Evolutionary conservation across 2,113 vertebrate genomes (phyloP).

Genomic region (Channa argus): DNA sequence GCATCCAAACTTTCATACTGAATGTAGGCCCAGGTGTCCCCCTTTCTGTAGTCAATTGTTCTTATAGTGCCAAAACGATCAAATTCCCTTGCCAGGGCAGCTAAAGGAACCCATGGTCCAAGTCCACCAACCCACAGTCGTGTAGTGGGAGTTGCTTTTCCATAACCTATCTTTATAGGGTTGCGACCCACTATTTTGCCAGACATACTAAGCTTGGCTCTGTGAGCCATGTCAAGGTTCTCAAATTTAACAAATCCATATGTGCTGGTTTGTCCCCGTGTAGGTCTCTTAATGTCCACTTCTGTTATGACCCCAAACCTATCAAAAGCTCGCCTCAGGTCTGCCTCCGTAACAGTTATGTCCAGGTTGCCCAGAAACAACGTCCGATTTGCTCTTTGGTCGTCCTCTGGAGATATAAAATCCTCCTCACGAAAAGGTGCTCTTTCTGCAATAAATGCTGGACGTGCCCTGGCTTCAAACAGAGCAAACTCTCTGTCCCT

Average conservation of each 20-base stretch:
- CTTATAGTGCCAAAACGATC: conserved; percentile 98
- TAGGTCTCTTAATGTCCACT: conserved; percentile 95
- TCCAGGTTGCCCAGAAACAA: conserved; percentile 97
- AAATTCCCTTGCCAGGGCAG: conserved; percentile 94
- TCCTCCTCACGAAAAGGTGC: conserved; percentile 92
- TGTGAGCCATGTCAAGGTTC: conserved; percentile 97
- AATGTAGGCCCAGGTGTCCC: conserved; percentile 98
- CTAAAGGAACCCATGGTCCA: conserved; percentile 95
- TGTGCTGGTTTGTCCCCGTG: conserved; percentile 92
- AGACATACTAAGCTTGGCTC: conserved; percentile 97
- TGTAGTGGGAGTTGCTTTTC: conserved; percentile 96
- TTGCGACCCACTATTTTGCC: conserved; percentile 95
- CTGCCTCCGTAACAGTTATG: conserved; percentile 92
- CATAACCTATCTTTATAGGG: conserved; percentile 96
- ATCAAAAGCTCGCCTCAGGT: conserved; percentile 92
- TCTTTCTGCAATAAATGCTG: conserved; percentile 89
- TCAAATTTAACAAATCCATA: conserved; percentile 98
- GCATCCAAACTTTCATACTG: conserved; percentile 98
- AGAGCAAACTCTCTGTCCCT: conserved; percentile 90
- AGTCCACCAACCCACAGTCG: conserved; percentile 96
- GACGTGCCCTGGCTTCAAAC: conserved; percentile 91
- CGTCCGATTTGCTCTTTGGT: conserved; percentile 95
- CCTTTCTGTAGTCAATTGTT: conserved; percentile 97
- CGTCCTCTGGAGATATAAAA: conserved; percentile 95
- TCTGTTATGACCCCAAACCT: conserved; percentile 97